Conservation (phyloP, 1,140 invertebrate species). For the Trialeurodes vaporariorum region DNA sequence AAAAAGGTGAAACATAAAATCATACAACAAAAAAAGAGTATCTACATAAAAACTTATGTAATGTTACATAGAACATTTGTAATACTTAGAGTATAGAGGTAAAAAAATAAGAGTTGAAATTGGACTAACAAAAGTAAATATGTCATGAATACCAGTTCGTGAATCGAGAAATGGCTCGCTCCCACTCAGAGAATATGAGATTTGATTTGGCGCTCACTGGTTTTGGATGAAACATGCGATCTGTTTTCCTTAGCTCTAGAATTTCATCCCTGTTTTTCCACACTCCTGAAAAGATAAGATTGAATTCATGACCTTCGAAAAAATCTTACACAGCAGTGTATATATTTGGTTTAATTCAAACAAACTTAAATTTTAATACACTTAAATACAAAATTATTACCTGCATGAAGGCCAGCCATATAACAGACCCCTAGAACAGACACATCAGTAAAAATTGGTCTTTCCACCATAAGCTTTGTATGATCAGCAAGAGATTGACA, state of each 20-base stretch:
- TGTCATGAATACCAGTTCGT: neutral
- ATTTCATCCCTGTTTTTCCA: neutral
- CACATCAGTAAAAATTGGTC: constrained; percentile 53
- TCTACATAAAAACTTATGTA: no score
- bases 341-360: no score
- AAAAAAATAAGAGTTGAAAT: no score
- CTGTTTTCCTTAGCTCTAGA: neutral
- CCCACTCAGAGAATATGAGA: neutral
- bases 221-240: neutral
- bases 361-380: no score
- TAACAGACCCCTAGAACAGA: constrained; percentile 67
- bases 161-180: neutral
- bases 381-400: constrained; percentile 40
- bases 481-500: constrained; percentile 71
- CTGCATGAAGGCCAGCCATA: constrained; percentile 63
- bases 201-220: neutral
- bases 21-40: no score
- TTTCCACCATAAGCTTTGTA: constrained; percentile 56
- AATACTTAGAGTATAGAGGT: no score
- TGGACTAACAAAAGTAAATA: no score
- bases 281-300: neutral
- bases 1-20: no score
- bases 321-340: no score
- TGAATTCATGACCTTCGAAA: no score
- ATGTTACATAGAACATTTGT: no score